Percentiles rank a stretch among this genome's conserved stretches.
Evolutionary conservation across 2,888 invertebrate genomes (phyloP).

Genomic region (Euclidia mi): DNA sequence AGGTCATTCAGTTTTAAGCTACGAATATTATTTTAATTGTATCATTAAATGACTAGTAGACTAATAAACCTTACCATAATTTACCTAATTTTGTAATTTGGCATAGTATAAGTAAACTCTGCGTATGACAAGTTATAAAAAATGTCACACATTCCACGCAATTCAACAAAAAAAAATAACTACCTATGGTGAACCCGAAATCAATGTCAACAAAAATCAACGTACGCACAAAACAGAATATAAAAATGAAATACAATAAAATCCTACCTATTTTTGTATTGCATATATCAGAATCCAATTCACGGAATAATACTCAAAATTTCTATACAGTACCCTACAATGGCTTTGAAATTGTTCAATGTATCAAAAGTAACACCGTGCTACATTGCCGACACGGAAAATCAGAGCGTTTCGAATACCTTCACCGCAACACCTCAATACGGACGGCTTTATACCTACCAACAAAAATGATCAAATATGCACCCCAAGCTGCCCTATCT

Average conservation of each 20-base stretch:
- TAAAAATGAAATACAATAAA: not conserved
- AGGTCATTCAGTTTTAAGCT: too few relatives aligned
- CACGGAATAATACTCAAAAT: conserved; percentile 1
- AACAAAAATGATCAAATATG: conserved; percentile 83
- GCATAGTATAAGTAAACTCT: too few relatives aligned
- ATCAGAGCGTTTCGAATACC: conserved; percentile 33
- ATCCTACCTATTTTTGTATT: conserved; percentile 1
- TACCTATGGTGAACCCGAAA: too few relatives aligned
- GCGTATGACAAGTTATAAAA: too few relatives aligned
- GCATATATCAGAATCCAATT: not conserved
- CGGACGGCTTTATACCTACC: conserved; percentile 48
- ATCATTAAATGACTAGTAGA: too few relatives aligned
- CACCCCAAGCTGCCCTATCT: conserved; percentile 81
- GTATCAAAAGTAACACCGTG: conserved; percentile 33
- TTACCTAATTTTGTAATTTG: too few relatives aligned
- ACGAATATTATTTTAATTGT: too few relatives aligned
- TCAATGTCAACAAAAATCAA: not conserved
- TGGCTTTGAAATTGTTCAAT: conserved; percentile 21
- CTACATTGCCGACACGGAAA: conserved; percentile 43
- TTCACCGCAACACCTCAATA: conserved; percentile 52
- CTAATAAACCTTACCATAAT: too few relatives aligned
- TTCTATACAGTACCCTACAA: conserved; percentile 4
- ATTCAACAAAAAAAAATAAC: too few relatives aligned
- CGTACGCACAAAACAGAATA: not conserved
- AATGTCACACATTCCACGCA: too few relatives aligned